Percentiles rank a stretch among this genome's conserved stretches.
Evolutionary conservation across 2,113 vertebrate genomes (phyloP).

Genomic region (Pseudopodoces humilis): DNA sequence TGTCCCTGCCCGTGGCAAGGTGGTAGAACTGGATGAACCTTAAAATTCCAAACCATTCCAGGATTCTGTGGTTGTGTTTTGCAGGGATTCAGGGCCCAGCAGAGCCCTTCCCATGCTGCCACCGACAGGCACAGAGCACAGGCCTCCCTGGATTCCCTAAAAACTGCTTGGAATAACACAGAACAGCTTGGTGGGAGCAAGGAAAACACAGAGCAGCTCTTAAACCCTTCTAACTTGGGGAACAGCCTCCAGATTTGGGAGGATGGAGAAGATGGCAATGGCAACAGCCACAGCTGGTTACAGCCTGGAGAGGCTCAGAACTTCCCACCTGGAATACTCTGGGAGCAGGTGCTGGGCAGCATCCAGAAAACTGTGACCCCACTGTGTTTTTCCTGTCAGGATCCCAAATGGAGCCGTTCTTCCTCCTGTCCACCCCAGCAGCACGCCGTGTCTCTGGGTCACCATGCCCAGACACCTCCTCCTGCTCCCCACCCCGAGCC

Average conservation of each 20-base stretch:
- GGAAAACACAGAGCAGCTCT: background rate
- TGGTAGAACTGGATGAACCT: background rate
- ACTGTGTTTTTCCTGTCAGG: background rate
- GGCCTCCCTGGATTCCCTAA: background rate
- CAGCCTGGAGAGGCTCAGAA: background rate
- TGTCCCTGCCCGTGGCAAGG: background rate
- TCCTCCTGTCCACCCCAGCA: background rate
- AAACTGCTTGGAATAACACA: background rate
- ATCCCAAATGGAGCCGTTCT: background rate
- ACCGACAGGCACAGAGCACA: background rate
- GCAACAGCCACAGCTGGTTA: background rate
- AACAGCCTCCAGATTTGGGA: background rate
- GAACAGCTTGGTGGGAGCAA: background rate
- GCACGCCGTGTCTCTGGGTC: fast-evolving
- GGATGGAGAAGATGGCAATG: background rate
- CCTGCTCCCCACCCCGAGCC: background rate
- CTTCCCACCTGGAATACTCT: background rate
- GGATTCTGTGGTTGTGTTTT: background rate
- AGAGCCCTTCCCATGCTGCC: background rate
- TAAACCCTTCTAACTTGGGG: background rate
- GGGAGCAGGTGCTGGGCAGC: background rate
- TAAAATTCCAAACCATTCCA: background rate
- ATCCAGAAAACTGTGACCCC: background rate
- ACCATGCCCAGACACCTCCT: background rate
- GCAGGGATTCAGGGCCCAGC: background rate